Evolutionary conservation across 1,140 invertebrate genomes (phyloP), one percentile per base, ranked within the genome.

Genomic region (Drosophila pachea): DNA sequence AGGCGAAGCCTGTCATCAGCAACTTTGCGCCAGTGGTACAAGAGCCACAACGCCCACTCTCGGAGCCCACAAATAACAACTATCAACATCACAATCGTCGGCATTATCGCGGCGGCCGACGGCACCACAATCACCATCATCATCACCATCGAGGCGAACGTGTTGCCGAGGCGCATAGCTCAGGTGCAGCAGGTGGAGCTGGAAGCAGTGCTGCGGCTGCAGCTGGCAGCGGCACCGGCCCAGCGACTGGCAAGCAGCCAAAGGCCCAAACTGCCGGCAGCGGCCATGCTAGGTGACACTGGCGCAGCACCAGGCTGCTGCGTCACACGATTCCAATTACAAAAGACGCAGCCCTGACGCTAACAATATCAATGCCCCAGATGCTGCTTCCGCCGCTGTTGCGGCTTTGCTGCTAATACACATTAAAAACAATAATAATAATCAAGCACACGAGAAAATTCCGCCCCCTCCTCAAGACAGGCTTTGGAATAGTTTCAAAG

Each of bases 271-370:
- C 81, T 49, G 75, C 84, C 64, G 65, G 78, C 45, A 71, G 65
- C 50, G 66, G 68, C 38, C 84, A 78, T 78, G 74, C 78, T 82
- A 89, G 88, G 87, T 89, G 88, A 89, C 88, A 75, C 73, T 88
- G 82, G 88, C 67, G 69, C 63, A 56, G 64, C 65, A 62, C 52
- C 56, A 55, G 65, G 65, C 47, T 68, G 69, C 65, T 72, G 64
- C 52, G 49, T 54, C 54, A 60, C 55, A 53, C 60, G 11, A 56
- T 69, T 49, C 60, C 60, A 68, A 14, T 42, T 4, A 54, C 33
- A 4, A 54, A 58, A 53, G 16, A 56, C 50, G 60, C 60, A 53
- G 70, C 59, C 40, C 42, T 55, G 38, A 71, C 55, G 56, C 38
- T 48, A 40, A 43, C 58, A 38, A 67, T 49, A 29, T 22, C 54